Evolutionary conservation across 2,888 invertebrate genomes (phyloP).

Genomic region (Trissolcus brochymenae): DNA sequence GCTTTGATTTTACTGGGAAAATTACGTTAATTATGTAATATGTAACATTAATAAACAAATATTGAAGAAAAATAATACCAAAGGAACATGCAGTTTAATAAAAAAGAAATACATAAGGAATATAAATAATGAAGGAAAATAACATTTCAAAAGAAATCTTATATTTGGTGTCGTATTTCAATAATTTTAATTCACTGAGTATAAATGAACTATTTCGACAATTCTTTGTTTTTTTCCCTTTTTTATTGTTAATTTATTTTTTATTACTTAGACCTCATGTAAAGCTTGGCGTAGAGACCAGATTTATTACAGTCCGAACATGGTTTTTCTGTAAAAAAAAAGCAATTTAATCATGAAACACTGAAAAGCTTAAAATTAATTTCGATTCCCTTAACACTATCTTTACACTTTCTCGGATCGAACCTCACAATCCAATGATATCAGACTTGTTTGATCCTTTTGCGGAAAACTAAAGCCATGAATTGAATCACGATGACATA

Average conservation of each 20-base stretch:
- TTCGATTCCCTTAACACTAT: no score
- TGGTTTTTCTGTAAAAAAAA: constrained; percentile 63
- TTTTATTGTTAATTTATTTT: constrained; percentile 50
- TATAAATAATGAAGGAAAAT: no score
- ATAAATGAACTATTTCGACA: constrained; percentile 59
- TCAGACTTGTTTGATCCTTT: not conserved
- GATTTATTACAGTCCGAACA: constrained; percentile 66
- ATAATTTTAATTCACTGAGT: constrained; percentile 65
- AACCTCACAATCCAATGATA: not conserved
- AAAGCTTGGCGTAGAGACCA: constrained; percentile 64
- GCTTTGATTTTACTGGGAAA: no score
- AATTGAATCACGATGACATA: not conserved
- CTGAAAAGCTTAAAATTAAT: constrained; percentile 3
- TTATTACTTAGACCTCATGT: constrained; percentile 63
- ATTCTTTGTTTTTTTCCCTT: constrained; percentile 56
- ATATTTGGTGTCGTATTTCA: constrained; percentile 63
- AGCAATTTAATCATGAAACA: constrained; percentile 2
- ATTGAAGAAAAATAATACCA: no score
- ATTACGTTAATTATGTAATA: no score
- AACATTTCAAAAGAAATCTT: constrained; percentile 57
- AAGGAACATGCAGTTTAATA: no score
- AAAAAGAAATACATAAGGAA: no score
- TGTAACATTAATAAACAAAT: no score
- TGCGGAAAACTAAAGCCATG: no score
- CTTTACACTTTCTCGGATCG: no score